Base-by-base conservation (phyloP, 2,888 invertebrate species). In the Cataglyphis rosenhaueri region DNA sequence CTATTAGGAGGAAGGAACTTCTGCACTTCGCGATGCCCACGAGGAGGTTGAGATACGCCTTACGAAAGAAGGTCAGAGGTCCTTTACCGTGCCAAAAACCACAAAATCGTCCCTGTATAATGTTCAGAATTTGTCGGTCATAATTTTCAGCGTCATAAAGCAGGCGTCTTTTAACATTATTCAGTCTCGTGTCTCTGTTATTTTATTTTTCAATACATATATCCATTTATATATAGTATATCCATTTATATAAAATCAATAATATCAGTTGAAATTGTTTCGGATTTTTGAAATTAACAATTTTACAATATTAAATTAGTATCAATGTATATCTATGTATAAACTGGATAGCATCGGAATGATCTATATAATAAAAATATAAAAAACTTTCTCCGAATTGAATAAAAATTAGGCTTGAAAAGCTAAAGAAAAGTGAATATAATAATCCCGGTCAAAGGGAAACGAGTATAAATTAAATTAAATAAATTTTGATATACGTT, bases 1-100 rank as follows among this genome's bases (percentile, higher is more conserved):
- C 86, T 81, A 81, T 81, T 73, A 81, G 48, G 48, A 81, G 25
- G 75, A 35, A 74, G 57, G 48, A 78, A 78, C 78, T 78, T 78
- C 70, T 48, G 70, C 57, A 41, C 41, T 78, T 78, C 21, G 78
- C 25, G 70, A 9, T 38, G 25, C 29, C 25, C 41, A 52, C 25
- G n/a, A 65, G 48, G 52, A 52, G n/a, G 25, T 66, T 35, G 35
- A 29, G n/a, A 29, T 76, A 25, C 25, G 25, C 52, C 25, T n/a
- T 12, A 2, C 52, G 25, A 68, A 66, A 68, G 25, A 76, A 10
- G 6, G 21, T 52, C 44, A 18, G 38, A 68, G 41, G 41, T 38
- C n/a, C 25, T 41, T 21, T 44, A 9, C 32, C 15, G n/a, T 21
- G 32, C 44, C 64, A 44, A 65, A 21, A 32, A 70, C 68, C 55